These are phyloP conservation scores for Apostichopus japonicus DNA, from an alignment of 35 echinoderm and acorn worm species.

Conservation along the genomic window DNA sequence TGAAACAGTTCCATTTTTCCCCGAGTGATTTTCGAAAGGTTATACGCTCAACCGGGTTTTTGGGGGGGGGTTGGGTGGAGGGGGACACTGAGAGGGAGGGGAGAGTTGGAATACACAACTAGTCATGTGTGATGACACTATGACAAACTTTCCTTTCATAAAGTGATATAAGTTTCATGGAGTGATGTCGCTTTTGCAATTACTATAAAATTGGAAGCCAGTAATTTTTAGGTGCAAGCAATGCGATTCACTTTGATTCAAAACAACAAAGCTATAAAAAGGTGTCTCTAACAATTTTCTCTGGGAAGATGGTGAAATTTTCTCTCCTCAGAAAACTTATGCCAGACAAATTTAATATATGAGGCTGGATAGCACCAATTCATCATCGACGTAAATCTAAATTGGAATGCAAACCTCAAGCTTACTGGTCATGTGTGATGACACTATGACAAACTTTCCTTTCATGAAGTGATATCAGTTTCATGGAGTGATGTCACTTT, in stretches of 20 bases:
- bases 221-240: not conserved
- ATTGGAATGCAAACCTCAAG: slow-evolving; percentile 9
- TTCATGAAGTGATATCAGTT: slow-evolving; percentile 87
- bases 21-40: too few relatives aligned
- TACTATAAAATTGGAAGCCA: too few relatives aligned
- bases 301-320: not conserved
- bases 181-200: too few relatives aligned
- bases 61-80: too few relatives aligned
- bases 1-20: too few relatives aligned
- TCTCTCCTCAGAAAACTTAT: slow-evolving; percentile 15
- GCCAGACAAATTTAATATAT: not conserved
- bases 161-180: slow-evolving; percentile 79
- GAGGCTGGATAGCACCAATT: slow-evolving; percentile 41
- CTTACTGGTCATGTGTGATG: slow-evolving; percentile 58
- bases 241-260: not conserved
- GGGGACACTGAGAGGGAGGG: too few relatives aligned
- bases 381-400: not conserved
- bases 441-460: slow-evolving; percentile 85
- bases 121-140: slow-evolving; percentile 79
- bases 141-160: slow-evolving; percentile 89
- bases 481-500: slow-evolving; percentile 33
- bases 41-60: too few relatives aligned
- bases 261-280: not conserved
- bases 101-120: too few relatives aligned
- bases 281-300: slow-evolving; percentile 35